These are phyloP conservation scores for Thereva nobilitata DNA, from an alignment of 2,888 invertebrate genomes.

Conservation along the genomic window DNA sequence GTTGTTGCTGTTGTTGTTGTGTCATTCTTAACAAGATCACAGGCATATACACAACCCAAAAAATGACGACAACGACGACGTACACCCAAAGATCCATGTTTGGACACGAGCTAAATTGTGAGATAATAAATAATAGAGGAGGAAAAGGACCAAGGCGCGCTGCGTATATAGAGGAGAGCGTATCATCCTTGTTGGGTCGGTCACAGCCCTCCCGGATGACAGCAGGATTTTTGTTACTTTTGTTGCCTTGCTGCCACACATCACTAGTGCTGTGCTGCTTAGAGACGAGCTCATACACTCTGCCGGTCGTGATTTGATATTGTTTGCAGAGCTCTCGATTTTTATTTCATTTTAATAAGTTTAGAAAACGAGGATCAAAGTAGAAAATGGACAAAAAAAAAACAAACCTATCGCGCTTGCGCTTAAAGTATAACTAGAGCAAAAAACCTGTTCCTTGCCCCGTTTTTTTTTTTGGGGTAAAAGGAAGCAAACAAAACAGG, in stretches of 20 bases:
- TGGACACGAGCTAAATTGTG: conserved; percentile 32
- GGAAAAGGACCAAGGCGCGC: conserved; percentile 1
- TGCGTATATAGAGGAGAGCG: not conserved
- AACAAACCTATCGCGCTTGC: no score
- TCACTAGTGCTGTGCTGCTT: conserved; percentile 3
- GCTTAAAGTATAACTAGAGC: no score
- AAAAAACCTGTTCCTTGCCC: no score
- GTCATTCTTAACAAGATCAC: not conserved
- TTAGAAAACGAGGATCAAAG: not conserved
- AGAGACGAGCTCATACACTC: not conserved
- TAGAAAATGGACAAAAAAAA: not conserved
- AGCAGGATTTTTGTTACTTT: conserved; percentile 22
- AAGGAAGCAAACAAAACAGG: no score
- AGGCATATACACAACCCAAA: not conserved
- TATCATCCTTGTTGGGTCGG: no score
- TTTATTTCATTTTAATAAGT: conserved; percentile 28
- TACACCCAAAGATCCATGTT: conserved; percentile 4
- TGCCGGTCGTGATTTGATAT: conserved; percentile 7
- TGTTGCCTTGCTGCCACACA: conserved; percentile 18
- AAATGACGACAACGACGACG: not conserved
- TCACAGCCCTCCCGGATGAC: no score
- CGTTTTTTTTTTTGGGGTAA: no score
- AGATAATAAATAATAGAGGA: conserved; percentile 18
- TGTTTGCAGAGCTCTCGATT: conserved; percentile 28
- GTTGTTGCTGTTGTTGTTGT: not conserved